phyloP scores from a whole-genome alignment of 1,140 invertebrate species.

The Drosophila busckii region DNA sequence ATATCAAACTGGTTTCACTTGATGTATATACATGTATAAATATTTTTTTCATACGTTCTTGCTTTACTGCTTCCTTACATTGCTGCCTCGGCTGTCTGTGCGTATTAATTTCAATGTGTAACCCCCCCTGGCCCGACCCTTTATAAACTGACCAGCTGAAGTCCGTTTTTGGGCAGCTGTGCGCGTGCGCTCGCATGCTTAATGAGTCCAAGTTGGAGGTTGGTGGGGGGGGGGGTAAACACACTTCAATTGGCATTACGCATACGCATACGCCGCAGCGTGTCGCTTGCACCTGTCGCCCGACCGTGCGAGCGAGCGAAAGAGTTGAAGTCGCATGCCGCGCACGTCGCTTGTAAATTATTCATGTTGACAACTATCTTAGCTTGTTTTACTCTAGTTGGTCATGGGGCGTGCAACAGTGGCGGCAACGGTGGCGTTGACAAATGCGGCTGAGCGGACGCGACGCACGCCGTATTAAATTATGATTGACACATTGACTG shows the following conservation, averaged over 20 bases:
- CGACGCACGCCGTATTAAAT: constrained; percentile 55
- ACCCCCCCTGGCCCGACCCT: constrained; percentile 12
- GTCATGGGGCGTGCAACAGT: constrained; percentile 31
- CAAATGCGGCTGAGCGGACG: constrained; percentile 39
- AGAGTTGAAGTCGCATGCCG: constrained; percentile 43
- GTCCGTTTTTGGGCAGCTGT: constrained; percentile 64
- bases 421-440: constrained; percentile 33
- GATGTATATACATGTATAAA: neutral
- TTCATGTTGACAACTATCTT: constrained; percentile 77
- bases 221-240: neutral
- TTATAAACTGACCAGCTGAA: constrained; percentile 12
- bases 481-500: constrained; percentile 76
- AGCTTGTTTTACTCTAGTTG: constrained; percentile 70
- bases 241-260: constrained; percentile 44
- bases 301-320: constrained; percentile 1
- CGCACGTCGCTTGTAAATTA: constrained; percentile 73
- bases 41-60: neutral
- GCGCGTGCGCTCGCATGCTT: constrained; percentile 68
- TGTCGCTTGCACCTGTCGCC: constrained; percentile 36
- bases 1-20: constrained; percentile 47
- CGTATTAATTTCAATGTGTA: constrained; percentile 68
- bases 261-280: constrained; percentile 38
- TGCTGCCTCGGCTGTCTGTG: constrained; percentile 65
- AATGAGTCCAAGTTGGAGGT: constrained; percentile 45
- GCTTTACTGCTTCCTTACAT: constrained; percentile 30